Evolutionary conservation across 2,888 invertebrate species (phyloP), one percentile per base, ranked within the genome.

Genomic region (Alitta virens): DNA sequence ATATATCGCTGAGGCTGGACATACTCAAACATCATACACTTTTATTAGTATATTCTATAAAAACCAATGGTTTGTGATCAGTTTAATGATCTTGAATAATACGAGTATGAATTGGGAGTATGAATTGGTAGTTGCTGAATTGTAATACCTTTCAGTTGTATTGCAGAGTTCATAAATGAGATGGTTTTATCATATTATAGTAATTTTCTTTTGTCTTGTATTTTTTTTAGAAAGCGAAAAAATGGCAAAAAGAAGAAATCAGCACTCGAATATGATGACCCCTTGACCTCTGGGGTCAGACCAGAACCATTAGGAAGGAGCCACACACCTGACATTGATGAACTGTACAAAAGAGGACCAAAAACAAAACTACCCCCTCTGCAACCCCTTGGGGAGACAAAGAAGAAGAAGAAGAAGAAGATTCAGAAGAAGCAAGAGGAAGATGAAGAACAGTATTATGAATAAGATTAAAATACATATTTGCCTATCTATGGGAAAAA

Each of bases 281-380:
- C 25, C 26, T 25, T 2, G 16, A 5, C 43, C 14, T 24, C 42
- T 14, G 14, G 18, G 26, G 43, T 25, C 12, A 18, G 56, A 12
- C 43, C 43, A 2, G 56, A 56, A 43, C 56, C 56, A 1, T n/a
- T 56, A 9, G 56, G 56, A 12, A n/a, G 56, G 24, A 56, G 56
- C 43, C 23, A 42, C 46, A 42, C 56, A 5, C 56, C 56, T 3
- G 56, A 56, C 42, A 43, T 42, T 25, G 56, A 56, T 5, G 56
- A 56, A 3, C n/a, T 7, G 3, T 46, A 46, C 46, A n/a, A n/a
- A 21, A n/a, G 46, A 21, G n/a, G 5, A 12, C 46, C 46, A 9
- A 7, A n/a, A 46, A 46, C 46, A 7, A 18, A 16, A 12, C 33
- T 27, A 5, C 54, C 54, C 5, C 46, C 46, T 18, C 7, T 46